Percentiles rank a stretch among this genome's conserved stretches.
phyloP scores from a whole-genome alignment of 2,888 invertebrate species.

The Isoperla grammatica region DNA sequence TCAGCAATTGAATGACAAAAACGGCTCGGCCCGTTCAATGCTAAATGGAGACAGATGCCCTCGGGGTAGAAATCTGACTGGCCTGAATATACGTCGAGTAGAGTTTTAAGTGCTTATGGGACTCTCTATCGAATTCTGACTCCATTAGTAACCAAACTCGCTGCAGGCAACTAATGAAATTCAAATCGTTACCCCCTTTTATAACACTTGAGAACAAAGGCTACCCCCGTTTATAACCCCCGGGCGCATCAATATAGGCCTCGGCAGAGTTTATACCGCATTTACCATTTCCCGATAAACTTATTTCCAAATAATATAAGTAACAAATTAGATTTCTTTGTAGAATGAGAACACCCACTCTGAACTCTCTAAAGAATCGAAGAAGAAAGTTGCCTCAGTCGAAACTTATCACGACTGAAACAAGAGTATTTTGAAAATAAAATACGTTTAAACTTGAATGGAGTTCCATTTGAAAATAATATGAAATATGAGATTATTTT shows the following conservation, averaged over 20 bases:
- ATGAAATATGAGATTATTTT: too few species aligned
- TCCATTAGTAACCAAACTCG: slow-evolving; percentile 8
- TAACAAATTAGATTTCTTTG: slow-evolving; percentile 3
- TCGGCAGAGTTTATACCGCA: slow-evolving; percentile 13
- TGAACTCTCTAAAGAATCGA: too few species aligned
- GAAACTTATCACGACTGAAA: too few species aligned
- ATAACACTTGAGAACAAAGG: slow-evolving; percentile 15
- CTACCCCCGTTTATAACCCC: neutral
- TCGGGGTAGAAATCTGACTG: slow-evolving; percentile 5
- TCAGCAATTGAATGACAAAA: neutral
- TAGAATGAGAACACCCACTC: neutral
- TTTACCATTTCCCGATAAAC: slow-evolving; percentile 17
- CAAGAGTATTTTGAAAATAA: too few species aligned
- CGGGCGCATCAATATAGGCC: slow-evolving; percentile 1
- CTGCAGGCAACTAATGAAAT: neutral
- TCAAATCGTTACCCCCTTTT: slow-evolving; percentile 3
- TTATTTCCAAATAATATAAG: neutral
- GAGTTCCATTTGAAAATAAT: too few species aligned
- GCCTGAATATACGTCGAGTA: neutral
- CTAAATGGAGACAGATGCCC: slow-evolving; percentile 23
- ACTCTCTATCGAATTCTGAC: neutral
- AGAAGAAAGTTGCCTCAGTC: too few species aligned
- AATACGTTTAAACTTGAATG: too few species aligned
- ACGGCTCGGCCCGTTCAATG: slow-evolving; percentile 19
- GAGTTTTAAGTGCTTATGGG: neutral